Evolutionary conservation across 64 coral and sea anemone species (phyloP).

Genomic region (Pocillopora verrucosa): DNA sequence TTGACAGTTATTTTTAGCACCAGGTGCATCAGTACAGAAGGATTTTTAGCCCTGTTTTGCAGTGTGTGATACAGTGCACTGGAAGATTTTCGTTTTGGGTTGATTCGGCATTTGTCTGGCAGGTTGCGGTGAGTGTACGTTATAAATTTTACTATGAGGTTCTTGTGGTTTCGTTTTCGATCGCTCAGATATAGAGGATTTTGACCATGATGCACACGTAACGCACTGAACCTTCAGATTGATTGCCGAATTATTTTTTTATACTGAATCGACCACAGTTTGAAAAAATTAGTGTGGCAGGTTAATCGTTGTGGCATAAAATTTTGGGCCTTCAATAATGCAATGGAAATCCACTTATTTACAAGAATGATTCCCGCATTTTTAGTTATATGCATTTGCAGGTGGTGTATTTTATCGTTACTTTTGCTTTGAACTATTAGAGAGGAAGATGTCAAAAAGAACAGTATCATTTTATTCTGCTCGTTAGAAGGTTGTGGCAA

Average conservation of each 20-base stretch:
- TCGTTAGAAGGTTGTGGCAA: not conserved
- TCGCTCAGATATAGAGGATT: not conserved
- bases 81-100: not conserved
- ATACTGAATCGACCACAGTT: no score
- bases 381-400: not conserved
- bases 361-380: not conserved
- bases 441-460: not conserved
- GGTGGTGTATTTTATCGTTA: not conserved
- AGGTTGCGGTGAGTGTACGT: constrained; percentile 1
- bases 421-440: not conserved
- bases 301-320: not conserved
- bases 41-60: not conserved
- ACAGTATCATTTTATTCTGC: not conserved
- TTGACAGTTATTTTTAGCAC: not conserved
- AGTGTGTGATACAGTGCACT: not conserved
- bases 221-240: no score
- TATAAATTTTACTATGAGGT: not conserved
- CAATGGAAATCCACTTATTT: not conserved
- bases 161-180: not conserved
- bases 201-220: no score
- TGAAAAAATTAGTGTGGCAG: no score
- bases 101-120: not conserved
- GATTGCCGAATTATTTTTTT: no score
- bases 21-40: not conserved
- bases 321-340: not conserved